phyloP scores from a whole-genome alignment of 2,113 vertebrate genomes.

The Genyomyrus donnyi region DNA sequence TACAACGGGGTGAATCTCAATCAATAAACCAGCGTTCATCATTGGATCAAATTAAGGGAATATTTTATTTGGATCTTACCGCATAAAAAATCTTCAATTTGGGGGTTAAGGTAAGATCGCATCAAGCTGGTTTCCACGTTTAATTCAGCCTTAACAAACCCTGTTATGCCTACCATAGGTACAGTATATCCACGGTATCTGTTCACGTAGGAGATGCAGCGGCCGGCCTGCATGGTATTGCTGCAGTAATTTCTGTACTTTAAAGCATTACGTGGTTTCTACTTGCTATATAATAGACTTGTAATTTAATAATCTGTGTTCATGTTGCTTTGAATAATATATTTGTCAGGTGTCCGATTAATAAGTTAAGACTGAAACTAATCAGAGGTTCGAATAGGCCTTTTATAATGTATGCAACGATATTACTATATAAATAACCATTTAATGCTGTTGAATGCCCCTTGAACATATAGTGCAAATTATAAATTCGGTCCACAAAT shows the following conservation, averaged over 20 bases:
- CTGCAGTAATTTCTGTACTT: slow-evolving; percentile 55
- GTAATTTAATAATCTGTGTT: background rate
- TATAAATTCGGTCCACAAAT: background rate
- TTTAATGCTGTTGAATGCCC: background rate
- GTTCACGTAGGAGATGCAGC: slow-evolving; percentile 34
- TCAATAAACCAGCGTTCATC: slow-evolving; percentile 25
- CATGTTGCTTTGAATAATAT: background rate
- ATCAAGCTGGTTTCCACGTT: background rate
- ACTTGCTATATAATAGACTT: background rate
- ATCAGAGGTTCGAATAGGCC: slow-evolving; percentile 8
- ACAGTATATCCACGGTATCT: slow-evolving; percentile 20
- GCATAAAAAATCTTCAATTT: slow-evolving; percentile 29
- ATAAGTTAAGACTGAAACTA: background rate
- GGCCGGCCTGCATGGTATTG: slow-evolving; percentile 54
- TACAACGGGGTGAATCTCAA: slow-evolving; percentile 35
- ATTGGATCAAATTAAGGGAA: slow-evolving; percentile 41
- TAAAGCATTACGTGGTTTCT: slow-evolving; percentile 19
- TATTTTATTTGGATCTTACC: slow-evolving; percentile 33
- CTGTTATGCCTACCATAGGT: slow-evolving; percentile 19
- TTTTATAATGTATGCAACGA: background rate
- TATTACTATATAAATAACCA: slow-evolving; percentile 1
- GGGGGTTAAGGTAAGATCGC: slow-evolving; percentile 51
- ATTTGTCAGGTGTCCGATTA: background rate
- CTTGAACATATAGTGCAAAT: background rate
- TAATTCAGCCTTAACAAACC: background rate